Evolutionary conservation across 2,888 invertebrate species (phyloP).

Genomic region (Trichacis sp.): DNA sequence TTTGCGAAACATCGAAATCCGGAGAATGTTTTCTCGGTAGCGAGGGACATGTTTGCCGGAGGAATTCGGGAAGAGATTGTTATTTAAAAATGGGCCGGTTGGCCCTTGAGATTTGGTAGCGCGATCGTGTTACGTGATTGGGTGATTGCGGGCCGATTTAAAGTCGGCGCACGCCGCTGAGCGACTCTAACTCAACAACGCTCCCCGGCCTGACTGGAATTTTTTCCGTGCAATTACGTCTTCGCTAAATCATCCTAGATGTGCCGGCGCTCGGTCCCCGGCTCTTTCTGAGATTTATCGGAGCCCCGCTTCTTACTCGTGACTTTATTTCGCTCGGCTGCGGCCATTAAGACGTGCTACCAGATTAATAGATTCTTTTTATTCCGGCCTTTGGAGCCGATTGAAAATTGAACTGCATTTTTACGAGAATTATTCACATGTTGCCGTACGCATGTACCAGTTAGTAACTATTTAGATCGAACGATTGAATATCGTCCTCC

Average conservation of each 20-base stretch:
- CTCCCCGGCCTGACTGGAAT: slow-evolving; percentile 58
- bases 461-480: no score
- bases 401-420: no score
- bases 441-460: no score
- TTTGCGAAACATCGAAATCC: no score
- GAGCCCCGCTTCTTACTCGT: slow-evolving; percentile 28
- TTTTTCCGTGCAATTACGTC: slow-evolving; percentile 63
- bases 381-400: no score
- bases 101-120: slow-evolving; percentile 10
- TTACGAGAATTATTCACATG: no score
- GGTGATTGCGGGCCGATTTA: slow-evolving; percentile 53
- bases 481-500: no score
- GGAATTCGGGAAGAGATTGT: neutral
- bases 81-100: slow-evolving; percentile 13
- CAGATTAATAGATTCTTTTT: slow-evolving; percentile 37
- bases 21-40: no score
- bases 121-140: slow-evolving; percentile 48
- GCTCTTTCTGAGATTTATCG: slow-evolving; percentile 47
- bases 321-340: slow-evolving; percentile 42
- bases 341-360: slow-evolving; percentile 18
- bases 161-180: slow-evolving; percentile 57
- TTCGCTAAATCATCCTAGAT: slow-evolving; percentile 55
- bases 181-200: slow-evolving; percentile 59
- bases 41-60: no score
- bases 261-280: slow-evolving; percentile 33